Conservation (phyloP, 2,113 vertebrate species). For the Clinocottus analis region DNA sequence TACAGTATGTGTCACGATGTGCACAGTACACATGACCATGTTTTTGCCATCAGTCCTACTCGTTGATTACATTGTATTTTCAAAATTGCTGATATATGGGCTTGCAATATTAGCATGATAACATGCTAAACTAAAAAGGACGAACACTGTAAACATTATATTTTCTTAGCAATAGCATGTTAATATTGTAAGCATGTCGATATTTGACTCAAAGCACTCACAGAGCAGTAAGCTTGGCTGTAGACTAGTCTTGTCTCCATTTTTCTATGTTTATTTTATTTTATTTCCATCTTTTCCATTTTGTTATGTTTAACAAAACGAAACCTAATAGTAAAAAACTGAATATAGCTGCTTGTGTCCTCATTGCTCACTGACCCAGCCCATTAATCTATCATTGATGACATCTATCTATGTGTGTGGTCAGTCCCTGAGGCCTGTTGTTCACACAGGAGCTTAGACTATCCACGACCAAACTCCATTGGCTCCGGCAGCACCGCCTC, state of each 20-base stretch:
- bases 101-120: constrained; percentile 3
- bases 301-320: not conserved
- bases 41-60: not conserved
- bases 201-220: not conserved
- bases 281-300: not conserved
- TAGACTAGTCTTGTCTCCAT: not conserved
- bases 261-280: not conserved
- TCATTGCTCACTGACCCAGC: constrained; percentile 29
- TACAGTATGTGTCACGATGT: not conserved
- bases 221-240: not conserved
- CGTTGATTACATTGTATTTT: not conserved
- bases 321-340: not conserved
- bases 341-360: constrained; percentile 20
- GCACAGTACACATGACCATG: not conserved
- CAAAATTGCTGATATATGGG: not conserved
- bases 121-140: not conserved
- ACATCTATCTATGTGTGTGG: constrained; percentile 63
- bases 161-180: not conserved
- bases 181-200: not conserved
- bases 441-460: constrained; percentile 77
- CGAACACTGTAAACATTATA: not conserved
- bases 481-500: constrained; percentile 83
- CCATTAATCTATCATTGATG: constrained; percentile 47
- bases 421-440: constrained; percentile 81
- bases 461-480: constrained; percentile 78